Base-by-base conservation (phyloP, 2,797 vertebrate genomes). In the Gallinago stenura region DNA sequence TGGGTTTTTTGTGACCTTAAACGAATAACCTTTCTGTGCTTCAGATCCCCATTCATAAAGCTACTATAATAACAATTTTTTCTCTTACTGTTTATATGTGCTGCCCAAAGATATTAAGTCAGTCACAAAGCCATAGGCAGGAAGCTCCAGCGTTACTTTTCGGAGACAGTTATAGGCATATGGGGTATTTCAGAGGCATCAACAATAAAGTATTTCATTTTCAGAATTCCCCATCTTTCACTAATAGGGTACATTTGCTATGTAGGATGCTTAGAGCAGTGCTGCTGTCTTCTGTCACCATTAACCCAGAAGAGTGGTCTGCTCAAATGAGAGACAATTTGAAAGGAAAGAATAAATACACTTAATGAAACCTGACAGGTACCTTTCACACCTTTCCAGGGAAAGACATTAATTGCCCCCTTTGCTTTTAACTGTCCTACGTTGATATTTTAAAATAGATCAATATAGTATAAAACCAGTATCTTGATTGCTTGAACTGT, bases 331-430 rank as follows among this genome's bases (percentile, higher is more conserved):
- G 71, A 95, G 90, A 92, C 87, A 93, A 91, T 94, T 95, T 96
- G 95, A 96, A 95, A 94, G 68, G 84, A 81, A 92, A 95, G 87
- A 96, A 92, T 92, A 96, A 96, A 97, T 96, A 95, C 39, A 78
- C 51, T 89, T 96, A 96, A 93, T 93, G 89, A 96, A 96, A 95
- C 41, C 76, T 97, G 95, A 95, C 95, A 97, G 89, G 89, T 94
- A 96, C 92, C 79, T 96, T 94, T 96, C 95, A 96, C 92, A 97
- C 87, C 84, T 95, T 95, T 89, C 82, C 84, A 78, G 84, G 57
- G 54, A 95, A 92, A 96, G 89, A 96, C 95, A 91, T 95, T 97
- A 97, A 96, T 97, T 96, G 93, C 91, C 89, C 91, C 93, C 76
- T 96, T 95, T 93, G 84, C 89, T 96, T 95, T 96, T 94, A 96